Evolutionary conservation across 2,113 vertebrate species (phyloP).

Genomic region (Nothocercus julius): DNA sequence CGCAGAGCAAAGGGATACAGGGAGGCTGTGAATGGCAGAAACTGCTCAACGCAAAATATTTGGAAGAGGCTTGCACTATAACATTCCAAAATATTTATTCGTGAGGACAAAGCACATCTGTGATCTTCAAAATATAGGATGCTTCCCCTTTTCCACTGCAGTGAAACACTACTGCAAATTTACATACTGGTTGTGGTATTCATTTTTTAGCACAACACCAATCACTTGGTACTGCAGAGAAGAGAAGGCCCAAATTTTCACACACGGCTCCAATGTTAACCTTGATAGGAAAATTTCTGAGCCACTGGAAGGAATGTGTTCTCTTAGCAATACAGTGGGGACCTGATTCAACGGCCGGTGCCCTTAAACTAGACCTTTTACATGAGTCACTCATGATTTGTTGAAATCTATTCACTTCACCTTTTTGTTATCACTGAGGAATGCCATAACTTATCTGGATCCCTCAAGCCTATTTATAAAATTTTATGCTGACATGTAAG

Average conservation of each 20-base stretch:
- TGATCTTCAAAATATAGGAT: constrained; percentile 37
- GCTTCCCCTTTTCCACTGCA: neutral
- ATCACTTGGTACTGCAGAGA: neutral
- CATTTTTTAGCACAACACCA: neutral
- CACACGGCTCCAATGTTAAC: neutral
- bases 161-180: neutral
- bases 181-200: neutral
- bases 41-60: constrained; percentile 45
- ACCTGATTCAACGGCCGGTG: neutral
- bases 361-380: neutral
- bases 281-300: neutral
- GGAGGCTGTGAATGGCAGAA: constrained; percentile 44
- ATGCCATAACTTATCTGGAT: constrained; percentile 23
- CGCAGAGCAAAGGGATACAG: neutral
- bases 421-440: neutral
- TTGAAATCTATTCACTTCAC: constrained; percentile 10
- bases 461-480: neutral
- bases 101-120: constrained; percentile 76
- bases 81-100: constrained; percentile 75
- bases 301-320: neutral
- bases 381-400: neutral
- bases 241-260: neutral
- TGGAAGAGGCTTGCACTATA: constrained; percentile 62
- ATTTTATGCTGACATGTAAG: neutral
- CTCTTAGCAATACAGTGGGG: neutral